A percentile compares a stretch with the other conserved stretches of the same genome.
phyloP scores from a whole-genome alignment of 2,888 invertebrate genomes.

The Tipula vernalis region DNA sequence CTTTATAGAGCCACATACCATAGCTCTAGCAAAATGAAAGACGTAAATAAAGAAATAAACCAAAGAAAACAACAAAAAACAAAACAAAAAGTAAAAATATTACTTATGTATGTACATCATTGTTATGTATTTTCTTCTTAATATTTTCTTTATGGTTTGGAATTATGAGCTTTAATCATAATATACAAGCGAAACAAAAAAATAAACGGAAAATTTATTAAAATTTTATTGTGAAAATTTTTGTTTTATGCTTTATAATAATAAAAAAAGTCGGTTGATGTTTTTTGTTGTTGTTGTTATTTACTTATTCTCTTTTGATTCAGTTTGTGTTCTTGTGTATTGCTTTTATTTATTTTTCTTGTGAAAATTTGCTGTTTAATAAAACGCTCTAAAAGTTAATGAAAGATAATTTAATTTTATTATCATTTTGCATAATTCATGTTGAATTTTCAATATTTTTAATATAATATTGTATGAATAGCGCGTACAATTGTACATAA shows the following conservation, averaged over 20 bases:
- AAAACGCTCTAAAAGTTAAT: not conserved
- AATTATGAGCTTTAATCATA: not conserved
- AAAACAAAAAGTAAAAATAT: not conserved
- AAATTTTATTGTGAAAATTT: not conserved
- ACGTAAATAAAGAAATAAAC: not conserved
- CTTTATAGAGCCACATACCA: not conserved
- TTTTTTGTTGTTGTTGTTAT: not conserved
- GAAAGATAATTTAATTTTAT: not conserved
- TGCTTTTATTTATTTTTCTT: not conserved
- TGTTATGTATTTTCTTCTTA: not conserved
- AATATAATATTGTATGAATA: not conserved
- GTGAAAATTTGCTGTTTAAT: not conserved
- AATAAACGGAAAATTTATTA: not conserved
- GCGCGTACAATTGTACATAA: not conserved
- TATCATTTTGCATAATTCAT: not conserved
- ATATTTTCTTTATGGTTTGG: not conserved
- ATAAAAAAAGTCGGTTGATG: not conserved
- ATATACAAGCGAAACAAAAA: not conserved
- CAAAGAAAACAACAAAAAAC: no score
- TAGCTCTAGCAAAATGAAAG: not conserved
- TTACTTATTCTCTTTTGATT: not conserved
- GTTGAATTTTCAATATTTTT: not conserved
- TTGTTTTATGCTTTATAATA: not conserved
- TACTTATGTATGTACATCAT: not conserved
- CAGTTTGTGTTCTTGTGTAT: not conserved